Conservation (phyloP, 2,888 invertebrate species). For the Marasmarcha lunaedactyla region DNA sequence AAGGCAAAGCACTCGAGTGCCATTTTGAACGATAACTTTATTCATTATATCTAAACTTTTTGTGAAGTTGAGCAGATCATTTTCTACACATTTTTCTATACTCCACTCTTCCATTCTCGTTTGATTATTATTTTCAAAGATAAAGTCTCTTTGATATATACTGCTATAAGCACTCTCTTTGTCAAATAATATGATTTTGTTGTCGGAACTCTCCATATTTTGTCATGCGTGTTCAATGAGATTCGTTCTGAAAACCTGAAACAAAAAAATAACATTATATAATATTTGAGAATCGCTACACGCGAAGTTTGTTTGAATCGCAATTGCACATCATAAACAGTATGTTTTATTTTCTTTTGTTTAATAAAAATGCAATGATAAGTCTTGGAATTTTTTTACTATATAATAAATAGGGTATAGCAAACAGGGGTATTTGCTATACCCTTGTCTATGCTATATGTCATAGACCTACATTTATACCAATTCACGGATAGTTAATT, state of each 20-base stretch:
- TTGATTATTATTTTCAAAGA: constrained; percentile 26
- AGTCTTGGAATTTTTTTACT: too few species aligned
- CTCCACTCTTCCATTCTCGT: constrained; percentile 33
- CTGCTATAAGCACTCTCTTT: background rate
- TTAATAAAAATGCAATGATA: too few species aligned
- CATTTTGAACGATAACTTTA: constrained; percentile 34
- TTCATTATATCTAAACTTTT: constrained; percentile 27
- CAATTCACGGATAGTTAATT: too few species aligned
- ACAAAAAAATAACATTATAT: constrained; percentile 23
- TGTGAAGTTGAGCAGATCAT: constrained; percentile 32
- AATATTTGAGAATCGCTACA: background rate
- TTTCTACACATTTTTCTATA: constrained; percentile 41
- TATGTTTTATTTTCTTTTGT: too few species aligned
- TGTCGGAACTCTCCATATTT: constrained; percentile 58
- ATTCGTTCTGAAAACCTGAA: constrained; percentile 27
- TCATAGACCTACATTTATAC: too few species aligned
- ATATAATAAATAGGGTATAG: too few species aligned
- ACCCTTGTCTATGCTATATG: too few species aligned
- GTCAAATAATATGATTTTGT: constrained; percentile 60
- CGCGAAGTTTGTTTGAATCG: too few species aligned
- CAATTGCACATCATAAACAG: too few species aligned
- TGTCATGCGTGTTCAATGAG: constrained; percentile 40
- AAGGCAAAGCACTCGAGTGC: constrained; percentile 48
- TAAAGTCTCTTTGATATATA: constrained; percentile 28
- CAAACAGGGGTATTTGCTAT: too few species aligned